phyloP scores from a whole-genome alignment of 2,888 invertebrate genomes.

The Cryptocheilus praepositus region DNA sequence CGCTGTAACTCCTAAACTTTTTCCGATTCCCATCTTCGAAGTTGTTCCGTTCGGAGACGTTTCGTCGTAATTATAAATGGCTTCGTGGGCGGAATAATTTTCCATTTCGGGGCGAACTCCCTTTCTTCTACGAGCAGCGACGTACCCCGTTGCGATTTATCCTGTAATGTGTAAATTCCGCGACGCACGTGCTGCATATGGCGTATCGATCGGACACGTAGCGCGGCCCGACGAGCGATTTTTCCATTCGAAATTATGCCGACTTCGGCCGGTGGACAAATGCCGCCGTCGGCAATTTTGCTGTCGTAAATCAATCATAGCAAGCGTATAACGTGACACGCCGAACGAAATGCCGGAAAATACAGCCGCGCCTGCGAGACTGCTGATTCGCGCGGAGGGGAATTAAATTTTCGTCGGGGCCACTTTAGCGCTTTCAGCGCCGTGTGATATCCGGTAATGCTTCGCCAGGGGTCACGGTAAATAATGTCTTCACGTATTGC shows the following conservation, averaged over 20 bases:
- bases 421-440: not conserved
- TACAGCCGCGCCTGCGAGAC: conserved; percentile 4
- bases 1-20: too few relatives aligned
- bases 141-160: too few relatives aligned
- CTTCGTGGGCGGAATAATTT: too few relatives aligned
- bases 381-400: conserved; percentile 18
- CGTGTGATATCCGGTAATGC: not conserved
- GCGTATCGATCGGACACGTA: not conserved
- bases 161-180: too few relatives aligned
- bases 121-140: too few relatives aligned
- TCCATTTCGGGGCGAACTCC: too few relatives aligned
- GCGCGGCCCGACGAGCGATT: not conserved
- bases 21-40: too few relatives aligned
- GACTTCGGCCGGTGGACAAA: not conserved
- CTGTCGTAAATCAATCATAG: conserved; percentile 16
- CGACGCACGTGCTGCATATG: too few relatives aligned
- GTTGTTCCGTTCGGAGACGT: too few relatives aligned
- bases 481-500: too few relatives aligned
- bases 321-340: conserved; percentile 23
- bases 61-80: too few relatives aligned
- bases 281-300: conserved; percentile 2
- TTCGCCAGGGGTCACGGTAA: too few relatives aligned
- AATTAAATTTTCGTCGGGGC: conserved; percentile 20
- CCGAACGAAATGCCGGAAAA: conserved; percentile 13
- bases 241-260: conserved; percentile 3